phyloP scores from a whole-genome alignment of 2,797 vertebrate genomes.

The Channa striata region DNA sequence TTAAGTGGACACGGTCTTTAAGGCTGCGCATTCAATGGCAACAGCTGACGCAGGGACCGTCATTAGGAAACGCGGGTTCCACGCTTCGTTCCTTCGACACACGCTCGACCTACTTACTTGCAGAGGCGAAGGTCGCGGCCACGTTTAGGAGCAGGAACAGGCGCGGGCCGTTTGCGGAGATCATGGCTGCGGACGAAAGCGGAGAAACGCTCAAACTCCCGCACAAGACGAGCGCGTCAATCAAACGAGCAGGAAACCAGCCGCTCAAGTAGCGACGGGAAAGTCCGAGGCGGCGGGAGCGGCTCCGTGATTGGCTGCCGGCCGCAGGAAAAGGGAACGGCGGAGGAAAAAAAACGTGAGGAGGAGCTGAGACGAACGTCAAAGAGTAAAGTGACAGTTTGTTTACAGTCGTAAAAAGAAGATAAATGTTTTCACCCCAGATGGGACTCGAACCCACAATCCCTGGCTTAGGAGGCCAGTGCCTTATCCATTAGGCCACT shows the following conservation, averaged over 20 bases:
- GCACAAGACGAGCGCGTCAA: background rate
- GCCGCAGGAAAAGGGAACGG: background rate
- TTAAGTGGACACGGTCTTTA: too few species aligned
- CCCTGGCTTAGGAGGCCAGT: conserved; percentile 77
- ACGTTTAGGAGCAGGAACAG: conserved; percentile 26
- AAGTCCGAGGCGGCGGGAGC: conserved; percentile 20
- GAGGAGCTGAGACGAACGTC: too few species aligned
- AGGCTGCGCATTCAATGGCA: too few species aligned
- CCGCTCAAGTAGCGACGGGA: conserved; percentile 7
- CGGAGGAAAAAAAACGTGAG: too few species aligned
- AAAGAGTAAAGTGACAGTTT: too few species aligned
- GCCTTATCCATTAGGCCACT: conserved; percentile 72
- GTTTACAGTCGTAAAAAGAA: too few species aligned
- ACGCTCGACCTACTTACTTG: conserved; percentile 63
- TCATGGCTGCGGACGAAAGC: conserved; percentile 31
- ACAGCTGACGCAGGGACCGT: too few species aligned
- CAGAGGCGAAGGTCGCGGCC: conserved; percentile 30
- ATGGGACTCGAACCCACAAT: conserved; percentile 75
- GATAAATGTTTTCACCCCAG: conserved; percentile 9
- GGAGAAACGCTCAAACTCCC: too few species aligned
- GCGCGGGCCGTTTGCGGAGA: background rate
- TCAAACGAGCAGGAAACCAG: background rate
- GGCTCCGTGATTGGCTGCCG: conserved; percentile 62
- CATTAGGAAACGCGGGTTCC: too few species aligned
- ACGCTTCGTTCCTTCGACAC: too few species aligned